Base-by-base conservation (phyloP, 2,113 vertebrate genomes). In the Genyomyrus donnyi region DNA sequence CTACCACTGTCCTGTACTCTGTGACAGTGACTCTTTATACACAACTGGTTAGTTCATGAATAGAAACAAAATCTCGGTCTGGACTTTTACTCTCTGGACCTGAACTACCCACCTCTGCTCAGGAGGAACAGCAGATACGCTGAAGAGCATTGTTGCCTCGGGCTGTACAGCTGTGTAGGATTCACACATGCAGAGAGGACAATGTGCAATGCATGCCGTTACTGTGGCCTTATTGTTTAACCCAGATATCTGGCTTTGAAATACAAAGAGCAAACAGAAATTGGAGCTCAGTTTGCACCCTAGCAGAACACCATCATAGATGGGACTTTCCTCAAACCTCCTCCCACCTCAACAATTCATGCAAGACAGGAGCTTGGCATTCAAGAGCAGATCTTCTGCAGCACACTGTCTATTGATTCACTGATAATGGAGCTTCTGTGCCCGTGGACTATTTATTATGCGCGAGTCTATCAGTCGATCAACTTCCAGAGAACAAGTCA, bases 361-460 rank as follows among this genome's bases (percentile, higher is more conserved):
- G 35, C 15, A 19, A 80, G 15, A 80, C 74, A 35, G 74, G 13
- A 80, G 31, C 90, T 89, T 66, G 88, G 86, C 90, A 93, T 93
- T 91, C 93, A 90, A 93, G 88, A 89, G 93, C 91, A 93, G 93
- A 95, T 94, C 94, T 94, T 94, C 92, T 92, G 91, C 91, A 91
- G 85, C 89, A 45, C 92, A 74, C 89, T 90, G 90, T 90, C 93
- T 96, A 96, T 96, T 95, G 95, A 96, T 95, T 95, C 94, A 93
- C 94, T 93, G 94, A 96, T 96, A 96, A 96, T 96, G 96, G 95
- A 96, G 95, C 96, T 94, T 96, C 93, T 95, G 95, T 96, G 95
- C 94, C 27, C 10, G 0, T 13, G 96, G 96, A 95, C 95, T 96
- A 96, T 96, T 96, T 96, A 96, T 96, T 96, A 96, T 96, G 96